Base-by-base conservation (phyloP, 2,888 invertebrate species). In the Xanthia icteritia region DNA sequence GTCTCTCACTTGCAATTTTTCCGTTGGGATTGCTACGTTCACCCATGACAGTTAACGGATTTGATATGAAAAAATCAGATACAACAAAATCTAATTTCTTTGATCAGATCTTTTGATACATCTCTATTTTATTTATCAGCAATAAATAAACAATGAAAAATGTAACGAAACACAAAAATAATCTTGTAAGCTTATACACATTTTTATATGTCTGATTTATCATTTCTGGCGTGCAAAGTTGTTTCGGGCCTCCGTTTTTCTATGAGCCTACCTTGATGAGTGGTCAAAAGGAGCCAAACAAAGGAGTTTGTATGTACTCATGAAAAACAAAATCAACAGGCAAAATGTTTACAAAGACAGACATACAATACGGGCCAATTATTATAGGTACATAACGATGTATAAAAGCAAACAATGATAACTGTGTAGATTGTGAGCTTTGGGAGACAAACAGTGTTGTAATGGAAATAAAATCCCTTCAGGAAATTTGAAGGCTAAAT, bases 271-370 rank as follows among this genome's bases (percentile, higher is more conserved):
- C 78, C 73, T 78, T 89, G 76, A 89, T 84, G 79, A 86, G 74
- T 88, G 83, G 73, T 88, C 82, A 86, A 85, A 88, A 85, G 78
- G 69, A 77, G 60, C 45, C 51, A 66, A 51, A 87, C 86, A 86
- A 86, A 87, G 80, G 75, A 70, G 70, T 81, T 83, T 78, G 66
- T 79, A 81, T 81, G 66, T 73, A 73, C 39, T 87, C 56, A 63
- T 78, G 65, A 76, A 84, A 77, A 81, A 69, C 78, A 79, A 88
- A 80, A 88, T 77, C 68, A 78, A 81, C 77, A 84, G 58, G 23
- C 65, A 71, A 72, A 82, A 79, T 73, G 60, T 72, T 76, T 63
- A 71, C 76, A 81, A 75, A 75, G 78, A 79, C 70, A 61, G 54
- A n/a, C 64, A 42, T 67, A 89, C 82, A 82, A 81, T 88, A 71